Evolutionary conservation across 1,140 invertebrate species (phyloP).

Genomic region (Drosophila lowei): DNA sequence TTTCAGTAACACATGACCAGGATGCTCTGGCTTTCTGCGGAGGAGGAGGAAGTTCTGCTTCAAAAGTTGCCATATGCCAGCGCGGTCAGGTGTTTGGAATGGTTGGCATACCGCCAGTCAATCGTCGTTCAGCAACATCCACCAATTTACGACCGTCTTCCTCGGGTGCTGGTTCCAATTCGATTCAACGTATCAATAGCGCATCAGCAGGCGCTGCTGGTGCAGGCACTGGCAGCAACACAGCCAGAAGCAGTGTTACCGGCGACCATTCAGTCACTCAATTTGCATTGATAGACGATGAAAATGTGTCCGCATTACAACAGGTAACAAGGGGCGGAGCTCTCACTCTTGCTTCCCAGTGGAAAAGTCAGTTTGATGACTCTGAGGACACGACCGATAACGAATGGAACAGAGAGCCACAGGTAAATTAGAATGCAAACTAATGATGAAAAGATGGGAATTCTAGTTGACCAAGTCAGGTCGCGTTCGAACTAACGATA

Average conservation of each 20-base stretch:
- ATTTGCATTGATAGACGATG: constrained; percentile 96
- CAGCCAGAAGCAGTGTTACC: constrained; percentile 67
- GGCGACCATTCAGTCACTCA: constrained; percentile 88
- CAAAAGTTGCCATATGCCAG: constrained; percentile 25
- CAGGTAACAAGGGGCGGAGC: constrained; percentile 91
- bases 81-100: constrained; percentile 42
- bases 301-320: constrained; percentile 94
- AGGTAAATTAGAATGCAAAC: constrained; percentile 52
- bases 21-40: constrained; percentile 7
- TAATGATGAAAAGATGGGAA: background rate
- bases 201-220: constrained; percentile 38
- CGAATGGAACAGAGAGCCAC: constrained; percentile 93
- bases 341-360: constrained; percentile 93
- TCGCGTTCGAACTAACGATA: constrained; percentile 14
- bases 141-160: constrained; percentile 79
- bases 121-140: constrained; percentile 63
- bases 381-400: constrained; percentile 96
- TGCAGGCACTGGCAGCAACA: constrained; percentile 29
- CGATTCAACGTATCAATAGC: constrained; percentile 82
- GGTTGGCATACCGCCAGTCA: constrained; percentile 41
- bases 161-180: constrained; percentile 77
- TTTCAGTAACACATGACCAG: constrained; percentile 22
- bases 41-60: constrained; percentile 6
- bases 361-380: constrained; percentile 97
- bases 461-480: background rate